Conservation (phyloP, 1,140 invertebrate genomes). For the Leptopilina boulardi region DNA sequence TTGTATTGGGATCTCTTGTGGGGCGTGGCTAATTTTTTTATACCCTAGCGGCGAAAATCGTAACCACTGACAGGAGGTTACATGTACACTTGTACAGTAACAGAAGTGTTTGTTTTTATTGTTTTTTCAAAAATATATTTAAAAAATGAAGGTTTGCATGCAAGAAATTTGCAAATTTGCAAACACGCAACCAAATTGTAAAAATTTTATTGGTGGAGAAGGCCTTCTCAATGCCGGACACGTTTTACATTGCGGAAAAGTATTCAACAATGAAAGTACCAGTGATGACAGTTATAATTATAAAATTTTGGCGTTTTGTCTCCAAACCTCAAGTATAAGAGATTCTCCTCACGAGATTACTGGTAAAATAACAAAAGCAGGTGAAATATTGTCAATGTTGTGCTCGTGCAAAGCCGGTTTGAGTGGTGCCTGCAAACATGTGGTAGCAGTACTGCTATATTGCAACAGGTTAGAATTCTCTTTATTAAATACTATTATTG, state of each 20-base stretch:
- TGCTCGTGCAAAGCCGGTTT: conserved; percentile 41
- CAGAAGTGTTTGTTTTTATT: background rate
- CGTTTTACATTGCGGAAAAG: background rate
- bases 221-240: background rate
- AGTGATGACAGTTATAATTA: conserved; percentile 2
- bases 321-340: conserved; percentile 38
- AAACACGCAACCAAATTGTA: background rate
- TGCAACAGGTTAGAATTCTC: conserved; percentile 35
- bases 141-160: background rate
- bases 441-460: conserved; percentile 35
- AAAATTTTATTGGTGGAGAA: background rate
- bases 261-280: background rate
- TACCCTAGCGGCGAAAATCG: no score
- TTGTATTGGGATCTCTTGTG: background rate
- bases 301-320: conserved; percentile 32
- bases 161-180: background rate
- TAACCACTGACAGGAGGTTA: no score
- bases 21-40: no score
- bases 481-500: background rate
- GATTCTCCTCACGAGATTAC: conserved; percentile 38
- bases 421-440: conserved; percentile 38
- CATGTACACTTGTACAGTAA: no score
- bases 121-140: background rate
- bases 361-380: conserved; percentile 22
- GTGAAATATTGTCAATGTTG: conserved; percentile 25